phyloP scores from a whole-genome alignment of 2,113 vertebrate species.

The Chloroceryle aenea region DNA sequence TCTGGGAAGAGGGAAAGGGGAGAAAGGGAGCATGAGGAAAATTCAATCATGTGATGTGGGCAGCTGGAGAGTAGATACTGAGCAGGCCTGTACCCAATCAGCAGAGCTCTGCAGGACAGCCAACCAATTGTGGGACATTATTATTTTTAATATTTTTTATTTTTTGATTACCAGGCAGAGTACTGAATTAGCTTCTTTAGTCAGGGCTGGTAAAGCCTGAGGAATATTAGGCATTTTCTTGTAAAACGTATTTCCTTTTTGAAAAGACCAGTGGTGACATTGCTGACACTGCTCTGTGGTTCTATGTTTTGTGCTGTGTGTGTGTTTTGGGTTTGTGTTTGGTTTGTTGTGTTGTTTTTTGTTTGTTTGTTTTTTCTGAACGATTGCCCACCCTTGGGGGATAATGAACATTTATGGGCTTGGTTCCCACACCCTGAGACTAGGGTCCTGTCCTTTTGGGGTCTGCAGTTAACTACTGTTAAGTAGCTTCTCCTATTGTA shows the following conservation, averaged over 20 bases:
- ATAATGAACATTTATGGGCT: background rate
- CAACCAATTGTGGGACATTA: background rate
- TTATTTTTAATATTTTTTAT: too few species aligned
- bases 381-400: accelerated
- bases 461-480: background rate
- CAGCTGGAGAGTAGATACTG: background rate
- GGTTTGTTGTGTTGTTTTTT: background rate
- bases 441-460: background rate
- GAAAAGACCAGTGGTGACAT: background rate
- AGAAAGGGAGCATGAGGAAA: background rate
- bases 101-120: background rate
- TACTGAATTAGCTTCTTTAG: background rate
- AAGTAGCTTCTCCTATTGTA: background rate
- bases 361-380: too few species aligned
- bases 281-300: background rate
- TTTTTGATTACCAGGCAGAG: too few species aligned
- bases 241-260: background rate
- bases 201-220: background rate
- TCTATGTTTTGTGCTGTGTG: background rate
- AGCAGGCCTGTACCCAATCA: background rate
- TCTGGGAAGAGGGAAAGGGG: background rate
- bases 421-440: background rate
- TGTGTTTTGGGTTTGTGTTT: too few species aligned
- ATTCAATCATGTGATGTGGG: background rate
- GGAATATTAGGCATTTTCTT: background rate